These are phyloP conservation scores for Tichodroma muraria DNA, from an alignment of 2,113 vertebrate species.

Conservation along the genomic window DNA sequence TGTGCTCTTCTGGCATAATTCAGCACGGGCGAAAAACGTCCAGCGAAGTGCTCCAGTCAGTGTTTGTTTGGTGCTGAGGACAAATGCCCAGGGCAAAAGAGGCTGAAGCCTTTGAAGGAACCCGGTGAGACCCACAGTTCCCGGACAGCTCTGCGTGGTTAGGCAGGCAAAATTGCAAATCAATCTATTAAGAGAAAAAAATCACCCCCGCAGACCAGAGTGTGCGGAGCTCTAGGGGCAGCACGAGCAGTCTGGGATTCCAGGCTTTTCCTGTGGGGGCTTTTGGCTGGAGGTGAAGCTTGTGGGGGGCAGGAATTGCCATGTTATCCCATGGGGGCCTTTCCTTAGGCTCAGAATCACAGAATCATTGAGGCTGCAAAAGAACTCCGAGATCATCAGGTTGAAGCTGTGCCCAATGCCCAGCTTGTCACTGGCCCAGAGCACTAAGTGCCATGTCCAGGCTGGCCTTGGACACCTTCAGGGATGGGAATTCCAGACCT, in stretches of 20 bases:
- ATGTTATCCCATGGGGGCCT: neutral
- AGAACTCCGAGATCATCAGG: neutral
- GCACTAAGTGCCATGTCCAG: neutral
- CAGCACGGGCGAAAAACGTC: neutral
- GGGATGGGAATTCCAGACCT: neutral
- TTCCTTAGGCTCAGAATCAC: neutral
- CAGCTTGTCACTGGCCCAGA: neutral
- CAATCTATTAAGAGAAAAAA: neutral
- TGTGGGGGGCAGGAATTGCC: neutral
- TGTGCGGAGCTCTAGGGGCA: neutral
- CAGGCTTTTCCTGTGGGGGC: neutral
- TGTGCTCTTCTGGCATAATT: neutral
- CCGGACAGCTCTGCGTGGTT: neutral
- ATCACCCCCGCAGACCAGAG: neutral
- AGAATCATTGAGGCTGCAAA: neutral
- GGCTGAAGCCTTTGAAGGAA: neutral
- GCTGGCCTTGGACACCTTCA: accelerated
- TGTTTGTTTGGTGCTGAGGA: neutral
- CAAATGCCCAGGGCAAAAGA: neutral
- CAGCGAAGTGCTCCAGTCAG: neutral
- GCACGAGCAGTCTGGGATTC: neutral
- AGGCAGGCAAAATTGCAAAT: neutral
- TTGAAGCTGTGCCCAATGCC: accelerated
- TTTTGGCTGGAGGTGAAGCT: neutral
- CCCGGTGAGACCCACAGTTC: neutral